These are phyloP conservation scores for Heliothis virescens DNA, from an alignment of 1,140 invertebrate species.

Conservation along the genomic window DNA sequence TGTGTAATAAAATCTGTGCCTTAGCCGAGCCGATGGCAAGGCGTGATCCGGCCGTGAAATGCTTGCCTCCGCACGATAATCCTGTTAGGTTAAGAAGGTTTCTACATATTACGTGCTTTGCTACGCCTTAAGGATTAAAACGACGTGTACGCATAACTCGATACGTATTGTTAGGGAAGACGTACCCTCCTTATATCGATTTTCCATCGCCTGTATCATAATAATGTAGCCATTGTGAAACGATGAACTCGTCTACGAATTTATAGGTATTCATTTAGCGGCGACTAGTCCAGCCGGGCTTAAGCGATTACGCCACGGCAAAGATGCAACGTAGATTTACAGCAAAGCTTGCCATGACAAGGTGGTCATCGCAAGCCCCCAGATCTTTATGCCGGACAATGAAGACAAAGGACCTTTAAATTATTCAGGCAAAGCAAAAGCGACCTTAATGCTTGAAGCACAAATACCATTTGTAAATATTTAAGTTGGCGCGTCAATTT, in stretches of 20 bases:
- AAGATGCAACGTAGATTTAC: constrained; percentile 83
- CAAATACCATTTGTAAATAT: constrained; percentile 81
- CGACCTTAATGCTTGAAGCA: constrained; percentile 75
- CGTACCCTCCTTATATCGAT: constrained; percentile 47
- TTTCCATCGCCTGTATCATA: constrained; percentile 43
- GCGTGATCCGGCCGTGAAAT: constrained; percentile 85
- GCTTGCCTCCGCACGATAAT: constrained; percentile 88
- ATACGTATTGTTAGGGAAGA: constrained; percentile 59
- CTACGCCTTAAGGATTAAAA: constrained; percentile 88
- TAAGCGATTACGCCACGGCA: constrained; percentile 78
- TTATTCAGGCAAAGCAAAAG: constrained; percentile 81
- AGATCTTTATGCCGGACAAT: constrained; percentile 77
- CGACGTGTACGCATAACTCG: constrained; percentile 78
- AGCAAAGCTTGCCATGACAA: constrained; percentile 80
- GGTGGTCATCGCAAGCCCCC: constrained; percentile 82
- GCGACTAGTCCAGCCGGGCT: constrained; percentile 68
- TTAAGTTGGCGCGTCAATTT: constrained; percentile 77
- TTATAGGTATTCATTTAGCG: constrained; percentile 80
- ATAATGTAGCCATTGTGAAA: constrained; percentile 38
- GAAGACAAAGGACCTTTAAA: constrained; percentile 83
- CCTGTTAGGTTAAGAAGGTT: constrained; percentile 90
- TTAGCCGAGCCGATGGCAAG: constrained; percentile 78
- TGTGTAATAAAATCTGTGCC: constrained; percentile 86
- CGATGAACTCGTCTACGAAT: constrained; percentile 61
- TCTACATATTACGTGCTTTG: constrained; percentile 89